Conservation (phyloP, 2,113 vertebrate genomes). For the Callospermophilus lateralis region DNA sequence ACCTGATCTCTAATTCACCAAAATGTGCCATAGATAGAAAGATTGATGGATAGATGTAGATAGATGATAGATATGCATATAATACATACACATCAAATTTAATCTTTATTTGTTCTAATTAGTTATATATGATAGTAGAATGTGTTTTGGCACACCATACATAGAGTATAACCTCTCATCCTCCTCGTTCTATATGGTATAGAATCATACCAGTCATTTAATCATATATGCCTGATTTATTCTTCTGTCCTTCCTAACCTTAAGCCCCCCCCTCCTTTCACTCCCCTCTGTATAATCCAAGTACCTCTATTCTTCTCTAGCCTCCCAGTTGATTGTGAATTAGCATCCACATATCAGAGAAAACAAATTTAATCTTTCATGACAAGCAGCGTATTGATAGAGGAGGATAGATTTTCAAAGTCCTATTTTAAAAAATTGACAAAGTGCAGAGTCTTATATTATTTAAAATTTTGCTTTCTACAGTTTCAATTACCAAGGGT, state of each 20-base stretch:
- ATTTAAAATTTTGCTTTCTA: neutral
- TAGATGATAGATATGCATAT: accelerated
- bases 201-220: no score
- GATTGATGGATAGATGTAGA: neutral
- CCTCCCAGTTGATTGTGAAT: no score
- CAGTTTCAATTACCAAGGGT: neutral
- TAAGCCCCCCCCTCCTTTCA: no score
- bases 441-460: neutral
- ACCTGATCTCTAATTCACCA: neutral
- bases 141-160: no score
- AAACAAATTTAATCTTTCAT: neutral
- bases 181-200: no score
- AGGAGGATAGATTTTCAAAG: neutral
- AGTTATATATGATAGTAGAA: no score
- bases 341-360: no score
- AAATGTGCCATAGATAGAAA: neutral
- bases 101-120: neutral
- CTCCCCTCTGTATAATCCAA: no score
- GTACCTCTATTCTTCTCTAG: no score
- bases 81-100: neutral
- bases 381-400: neutral
- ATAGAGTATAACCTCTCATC: no score
- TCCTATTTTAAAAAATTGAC: neutral
- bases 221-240: no score
- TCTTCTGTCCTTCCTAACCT: no score